Evolutionary conservation across 1,140 invertebrate species (phyloP).

Genomic region (Asobara japonica): DNA sequence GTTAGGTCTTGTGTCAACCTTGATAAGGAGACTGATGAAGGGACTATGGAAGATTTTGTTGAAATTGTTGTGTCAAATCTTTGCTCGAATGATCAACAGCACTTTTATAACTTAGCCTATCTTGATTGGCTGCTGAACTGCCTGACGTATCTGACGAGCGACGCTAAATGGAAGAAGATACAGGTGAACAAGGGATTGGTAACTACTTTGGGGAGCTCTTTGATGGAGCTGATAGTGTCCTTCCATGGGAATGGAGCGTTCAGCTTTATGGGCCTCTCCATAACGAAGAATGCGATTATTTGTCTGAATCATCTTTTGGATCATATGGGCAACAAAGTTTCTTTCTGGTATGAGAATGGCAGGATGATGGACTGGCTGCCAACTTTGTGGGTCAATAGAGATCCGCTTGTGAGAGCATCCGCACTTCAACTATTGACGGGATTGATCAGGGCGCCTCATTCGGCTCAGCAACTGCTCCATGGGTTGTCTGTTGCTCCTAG

Average conservation of each 20-base stretch:
- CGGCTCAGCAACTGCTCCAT: conserved; percentile 58
- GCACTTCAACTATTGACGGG: conserved; percentile 65
- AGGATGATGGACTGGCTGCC: conserved; percentile 60
- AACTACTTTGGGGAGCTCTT: conserved; percentile 48
- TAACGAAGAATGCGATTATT: conserved; percentile 67
- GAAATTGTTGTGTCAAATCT: conserved; percentile 55
- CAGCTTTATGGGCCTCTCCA: conserved; percentile 69
- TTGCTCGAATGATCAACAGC: conserved; percentile 57
- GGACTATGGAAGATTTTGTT: conserved; percentile 54
- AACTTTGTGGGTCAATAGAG: conserved; percentile 64
- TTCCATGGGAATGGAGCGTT: conserved; percentile 65
- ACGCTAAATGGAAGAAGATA: conserved; percentile 60
- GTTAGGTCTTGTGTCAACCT: conserved; percentile 49
- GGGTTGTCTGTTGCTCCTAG: conserved; percentile 51
- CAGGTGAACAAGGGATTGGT: conserved; percentile 49
- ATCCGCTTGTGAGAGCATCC: conserved; percentile 67
- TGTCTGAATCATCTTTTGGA: conserved; percentile 68
- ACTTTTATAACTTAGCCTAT: conserved; percentile 59
- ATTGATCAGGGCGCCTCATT: conserved; percentile 56
- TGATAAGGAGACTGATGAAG: conserved; percentile 44
- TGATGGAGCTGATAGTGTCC: conserved; percentile 66
- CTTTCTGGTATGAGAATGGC: conserved; percentile 57
- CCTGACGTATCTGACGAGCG: conserved; percentile 64
- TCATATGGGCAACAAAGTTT: conserved; percentile 64
- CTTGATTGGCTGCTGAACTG: conserved; percentile 66